Evolutionary conservation across 2,113 vertebrate species (phyloP).

Genomic region (Brevimyrus niger): DNA sequence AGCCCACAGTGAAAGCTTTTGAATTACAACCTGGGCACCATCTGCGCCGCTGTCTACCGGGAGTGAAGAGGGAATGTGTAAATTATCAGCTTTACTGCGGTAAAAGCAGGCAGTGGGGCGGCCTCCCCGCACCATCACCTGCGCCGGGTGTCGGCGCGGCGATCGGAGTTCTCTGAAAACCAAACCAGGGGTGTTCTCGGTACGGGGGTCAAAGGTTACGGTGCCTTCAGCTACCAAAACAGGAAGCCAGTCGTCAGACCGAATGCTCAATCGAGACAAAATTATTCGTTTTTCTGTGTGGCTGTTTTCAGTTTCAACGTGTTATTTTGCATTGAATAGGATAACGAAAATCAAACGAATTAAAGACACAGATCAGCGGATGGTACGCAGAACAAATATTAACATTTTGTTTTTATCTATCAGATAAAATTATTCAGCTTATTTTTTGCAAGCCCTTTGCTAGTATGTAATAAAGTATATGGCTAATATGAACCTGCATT

Average conservation of each 20-base stretch:
- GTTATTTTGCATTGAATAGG: not conserved
- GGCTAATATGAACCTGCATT: not conserved
- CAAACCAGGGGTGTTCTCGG: slow-evolving; percentile 1
- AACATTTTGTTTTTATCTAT: not conserved
- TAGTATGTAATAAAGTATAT: not conserved
- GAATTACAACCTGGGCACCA: not conserved
- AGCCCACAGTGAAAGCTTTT: not conserved
- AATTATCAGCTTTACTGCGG: not conserved
- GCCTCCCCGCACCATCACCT: not conserved
- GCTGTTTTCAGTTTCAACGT: not conserved
- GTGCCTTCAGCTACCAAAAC: slow-evolving; percentile 51
- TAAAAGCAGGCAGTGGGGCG: too few relatives aligned
- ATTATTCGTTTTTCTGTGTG: slow-evolving; percentile 24
- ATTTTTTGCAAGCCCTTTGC: not conserved
- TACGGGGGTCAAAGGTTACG: slow-evolving; percentile 16
- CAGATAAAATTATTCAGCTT: not conserved
- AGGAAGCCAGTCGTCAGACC: slow-evolving; percentile 64
- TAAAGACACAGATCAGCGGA: not conserved
- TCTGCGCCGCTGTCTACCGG: not conserved
- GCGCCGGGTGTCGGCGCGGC: not conserved
- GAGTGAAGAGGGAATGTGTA: not conserved
- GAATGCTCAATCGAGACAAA: slow-evolving; percentile 25
- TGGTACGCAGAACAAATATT: not conserved
- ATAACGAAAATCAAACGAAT: not conserved
- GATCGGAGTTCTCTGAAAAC: slow-evolving; percentile 13